Conservation (phyloP, 2,888 invertebrate genomes). For the Thera britannica region DNA sequence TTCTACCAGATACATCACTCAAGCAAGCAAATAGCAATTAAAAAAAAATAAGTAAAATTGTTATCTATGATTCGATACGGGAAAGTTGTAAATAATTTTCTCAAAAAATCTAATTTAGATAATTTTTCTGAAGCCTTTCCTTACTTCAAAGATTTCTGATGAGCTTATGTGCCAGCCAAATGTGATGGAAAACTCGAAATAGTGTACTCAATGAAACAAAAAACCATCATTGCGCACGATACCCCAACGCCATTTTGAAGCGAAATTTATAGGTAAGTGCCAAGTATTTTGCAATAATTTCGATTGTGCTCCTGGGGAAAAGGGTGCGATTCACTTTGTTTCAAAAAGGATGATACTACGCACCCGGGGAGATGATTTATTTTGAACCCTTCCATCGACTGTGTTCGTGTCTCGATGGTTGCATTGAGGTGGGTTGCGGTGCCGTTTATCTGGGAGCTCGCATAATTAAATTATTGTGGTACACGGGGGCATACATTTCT, state of each 20-base stretch:
- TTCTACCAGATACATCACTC: too few relatives aligned
- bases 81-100: slow-evolving; percentile 84
- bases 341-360: slow-evolving; percentile 57
- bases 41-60: slow-evolving; percentile 30
- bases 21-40: background rate
- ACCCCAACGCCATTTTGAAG: slow-evolving; percentile 86
- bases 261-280: slow-evolving; percentile 86
- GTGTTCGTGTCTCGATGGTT: slow-evolving; percentile 55
- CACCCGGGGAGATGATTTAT: slow-evolving; percentile 45
- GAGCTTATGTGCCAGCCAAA: slow-evolving; percentile 64
- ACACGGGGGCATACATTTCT: slow-evolving; percentile 28
- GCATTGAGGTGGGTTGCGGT: slow-evolving; percentile 74
- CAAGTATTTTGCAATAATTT: slow-evolving; percentile 84
- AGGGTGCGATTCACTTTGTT: slow-evolving; percentile 57
- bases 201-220: slow-evolving; percentile 80
- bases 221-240: slow-evolving; percentile 85
- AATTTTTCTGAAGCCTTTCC: slow-evolving; percentile 51
- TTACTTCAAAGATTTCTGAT: slow-evolving; percentile 65
- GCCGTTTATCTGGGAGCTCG: slow-evolving; percentile 65
- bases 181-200: slow-evolving; percentile 70
- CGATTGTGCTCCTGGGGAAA: slow-evolving; percentile 58
- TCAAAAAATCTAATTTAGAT: slow-evolving; percentile 61
- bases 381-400: slow-evolving; percentile 41
- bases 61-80: slow-evolving; percentile 65
- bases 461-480: slow-evolving; percentile 73